Base-by-base conservation (phyloP, 64 coral and sea anemone species). In the Pachyseris speciosa region DNA sequence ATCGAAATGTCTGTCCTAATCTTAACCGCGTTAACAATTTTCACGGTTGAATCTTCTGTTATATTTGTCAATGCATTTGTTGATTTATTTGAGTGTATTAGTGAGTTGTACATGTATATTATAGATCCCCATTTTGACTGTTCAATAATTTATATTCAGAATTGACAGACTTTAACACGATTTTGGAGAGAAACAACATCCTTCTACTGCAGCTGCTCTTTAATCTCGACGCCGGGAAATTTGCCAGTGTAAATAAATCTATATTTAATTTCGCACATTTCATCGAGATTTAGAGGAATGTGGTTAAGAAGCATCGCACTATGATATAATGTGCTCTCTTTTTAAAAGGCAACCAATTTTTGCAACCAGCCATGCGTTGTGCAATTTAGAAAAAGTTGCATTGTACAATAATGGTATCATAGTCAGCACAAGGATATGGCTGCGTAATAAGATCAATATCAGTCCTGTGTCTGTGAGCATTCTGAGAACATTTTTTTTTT, bases 71-170 rank as follows among this genome's bases (percentile, higher is more conserved):
- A 55, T 58, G 28, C 57, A 79, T 60, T 81, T 32, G 51, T 37
- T 28, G 31, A 38, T 78, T 40, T 81, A 60, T 63, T 81, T 22
- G 52, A 61, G 51, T 61, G 31, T 7, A 37, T 57, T 79, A 41
- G 22, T 72, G 11, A 30, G 3, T 36, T 74, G n/a, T 11, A 44
- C 24, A 19, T 26, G 40, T 11, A 24, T 49, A 5, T 3, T 30
- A 32, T 51, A 1, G 20, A 81, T 61, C 34, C 63, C 77, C 22
- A 17, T 37, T 36, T 37, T 15, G 9, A 51, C 13, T 50, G 19
- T 42, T 81, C 36, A 81, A 80, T 55, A 6, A 45, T 45, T 78
- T 33, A 36, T 67, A 78, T 78, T 31, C 28, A 32, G 29, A 55
- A 55, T 17, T 57, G 49, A 27, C 17, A 27, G n/a, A 76, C 5